Evolutionary conservation across 2,888 invertebrate genomes (phyloP).

Genomic region (Cerastis leucographa): DNA sequence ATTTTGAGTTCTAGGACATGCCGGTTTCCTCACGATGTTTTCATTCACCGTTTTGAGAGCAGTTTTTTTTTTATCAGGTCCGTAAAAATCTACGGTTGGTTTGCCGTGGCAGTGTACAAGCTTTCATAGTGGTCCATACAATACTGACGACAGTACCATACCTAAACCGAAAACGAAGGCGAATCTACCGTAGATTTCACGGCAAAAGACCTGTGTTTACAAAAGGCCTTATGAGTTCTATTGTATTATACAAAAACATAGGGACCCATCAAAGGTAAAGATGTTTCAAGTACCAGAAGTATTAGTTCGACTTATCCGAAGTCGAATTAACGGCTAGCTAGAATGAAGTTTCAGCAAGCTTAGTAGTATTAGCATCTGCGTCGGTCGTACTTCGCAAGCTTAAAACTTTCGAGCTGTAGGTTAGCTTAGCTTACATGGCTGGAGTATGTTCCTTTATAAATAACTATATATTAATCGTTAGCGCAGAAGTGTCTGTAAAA

Average conservation of each 20-base stretch:
- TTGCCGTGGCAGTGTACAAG: background rate
- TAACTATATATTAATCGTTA: conserved; percentile 53
- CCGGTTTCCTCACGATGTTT: too few relatives aligned
- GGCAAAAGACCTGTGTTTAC: background rate
- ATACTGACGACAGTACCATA: background rate
- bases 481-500: conserved; percentile 66
- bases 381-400: conserved; percentile 16
- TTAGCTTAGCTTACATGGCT: background rate
- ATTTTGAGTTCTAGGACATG: too few relatives aligned
- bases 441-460: conserved; percentile 25
- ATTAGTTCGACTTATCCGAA: background rate
- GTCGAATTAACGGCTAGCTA: too few relatives aligned
- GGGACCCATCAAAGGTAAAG: background rate
- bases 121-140: background rate
- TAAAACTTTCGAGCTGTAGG: conserved; percentile 27
- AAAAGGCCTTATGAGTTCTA: background rate
- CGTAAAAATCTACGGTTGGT: background rate
- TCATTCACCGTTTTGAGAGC: too few relatives aligned
- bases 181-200: background rate
- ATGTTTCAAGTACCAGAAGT: background rate
- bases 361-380: conserved; percentile 19
- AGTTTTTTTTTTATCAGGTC: background rate
- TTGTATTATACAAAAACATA: background rate
- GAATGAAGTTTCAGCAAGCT: conserved; percentile 21
- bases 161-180: background rate